Base-by-base conservation (phyloP, 2,113 vertebrate genomes). In the Nothoprocta perdicaria region DNA sequence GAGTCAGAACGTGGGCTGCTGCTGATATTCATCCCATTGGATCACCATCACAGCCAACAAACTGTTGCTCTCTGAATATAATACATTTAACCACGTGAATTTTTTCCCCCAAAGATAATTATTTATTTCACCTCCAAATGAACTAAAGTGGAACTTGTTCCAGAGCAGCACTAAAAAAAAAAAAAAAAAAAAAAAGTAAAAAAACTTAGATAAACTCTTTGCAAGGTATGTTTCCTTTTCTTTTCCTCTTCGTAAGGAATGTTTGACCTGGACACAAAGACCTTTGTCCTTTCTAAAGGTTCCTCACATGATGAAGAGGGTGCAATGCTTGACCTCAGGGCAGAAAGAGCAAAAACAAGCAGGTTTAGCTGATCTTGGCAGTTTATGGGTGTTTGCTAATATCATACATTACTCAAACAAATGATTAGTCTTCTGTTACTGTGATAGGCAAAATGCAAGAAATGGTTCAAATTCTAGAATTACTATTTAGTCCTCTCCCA, bases 71-170 rank as follows among this genome's bases (percentile, higher is more conserved):
- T 93, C 74, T 60, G 50, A 86, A 65, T 40, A 60, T 60, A 84
- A 77, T 74, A 38, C 73, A 74, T 87, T 72, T 27, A 80, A 72
- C 60, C 71, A 85, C 15, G 77, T 95, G 92, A 90, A 83, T 95
- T 86, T 75, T 93, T 62, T 80, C 24, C 73, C 69, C 38, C 40
- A 31, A 83, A 88, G 83, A 92, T n/a, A 93, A 92, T 58, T 90
- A 80, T 94, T 90, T 86, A 88, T 92, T 87, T 96, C 83, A 60
- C 92, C 80, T 92, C 80, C n/a, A 78, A 94, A 89, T 92, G 92
- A 94, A 82, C 88, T 68, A 66, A 63, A 68, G 74, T n/a, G 84
- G 65, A 94, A 80, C 40, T 8, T 26, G 65, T 88, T 91, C 95
- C 86, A 78, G 81, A 88, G 67, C 71, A 89, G 50, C 38, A 12